These are phyloP conservation scores for Acropora yongei DNA, from an alignment of 64 coral and sea anemone species.

Conservation along the genomic window DNA sequence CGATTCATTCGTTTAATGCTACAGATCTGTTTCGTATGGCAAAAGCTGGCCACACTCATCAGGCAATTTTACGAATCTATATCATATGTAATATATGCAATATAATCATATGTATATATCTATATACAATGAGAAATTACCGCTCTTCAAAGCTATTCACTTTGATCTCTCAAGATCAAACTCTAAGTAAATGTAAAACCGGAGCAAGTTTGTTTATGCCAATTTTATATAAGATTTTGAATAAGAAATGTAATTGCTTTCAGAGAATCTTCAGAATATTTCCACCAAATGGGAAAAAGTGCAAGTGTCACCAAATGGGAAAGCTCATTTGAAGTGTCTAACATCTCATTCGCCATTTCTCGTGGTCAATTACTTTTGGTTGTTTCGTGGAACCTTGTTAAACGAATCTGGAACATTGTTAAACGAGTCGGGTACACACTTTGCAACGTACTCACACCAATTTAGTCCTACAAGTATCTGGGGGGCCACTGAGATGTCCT, in stretches of 20 bases:
- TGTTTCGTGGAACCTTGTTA: conserved; percentile 1
- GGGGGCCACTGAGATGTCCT: not conserved
- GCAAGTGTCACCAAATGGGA: not conserved
- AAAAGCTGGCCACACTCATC: no score
- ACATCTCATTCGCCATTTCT: not conserved
- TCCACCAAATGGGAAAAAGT: conserved; percentile 8
- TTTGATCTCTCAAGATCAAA: no score
- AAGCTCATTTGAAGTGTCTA: conserved; percentile 6
- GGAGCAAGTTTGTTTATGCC: no score
- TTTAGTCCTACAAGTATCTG: not conserved
- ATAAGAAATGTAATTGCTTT: not conserved
- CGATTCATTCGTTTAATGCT: no score
- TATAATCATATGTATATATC: no score
- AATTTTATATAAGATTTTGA: no score
- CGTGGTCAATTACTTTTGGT: not conserved
- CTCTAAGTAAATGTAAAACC: no score
- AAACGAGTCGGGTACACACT: conserved; percentile 10
- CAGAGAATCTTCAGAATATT: conserved; percentile 37
- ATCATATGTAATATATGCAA: no score
- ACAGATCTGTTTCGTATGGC: no score
- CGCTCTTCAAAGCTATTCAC: no score
- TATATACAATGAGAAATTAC: no score
- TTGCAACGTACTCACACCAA: not conserved
- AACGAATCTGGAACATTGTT: not conserved
- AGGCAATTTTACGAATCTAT: no score